Conservation (phyloP, 2,113 vertebrate species). For the Hassar affinis region DNA sequence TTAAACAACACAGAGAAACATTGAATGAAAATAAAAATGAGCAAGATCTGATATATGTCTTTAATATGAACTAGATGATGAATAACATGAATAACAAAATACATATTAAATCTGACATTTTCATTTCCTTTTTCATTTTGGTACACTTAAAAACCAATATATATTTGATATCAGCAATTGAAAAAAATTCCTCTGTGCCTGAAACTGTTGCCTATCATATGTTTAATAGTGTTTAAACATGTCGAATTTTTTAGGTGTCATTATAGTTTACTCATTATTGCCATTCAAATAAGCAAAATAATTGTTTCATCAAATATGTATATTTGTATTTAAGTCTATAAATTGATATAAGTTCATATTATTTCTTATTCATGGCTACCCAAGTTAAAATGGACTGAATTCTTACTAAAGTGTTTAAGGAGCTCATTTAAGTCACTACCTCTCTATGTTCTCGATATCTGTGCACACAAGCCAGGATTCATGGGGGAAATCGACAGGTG, state of each 20-base stretch:
- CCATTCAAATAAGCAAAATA: not conserved
- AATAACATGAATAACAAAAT: not conserved
- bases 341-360: not conserved
- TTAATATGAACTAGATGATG: not conserved
- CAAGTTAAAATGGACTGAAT: not conserved
- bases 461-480: conserved; percentile 89
- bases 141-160: not conserved
- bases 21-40: not conserved
- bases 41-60: not conserved
- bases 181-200: not conserved
- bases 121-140: not conserved
- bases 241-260: not conserved
- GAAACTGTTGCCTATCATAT: not conserved
- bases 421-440: conserved; percentile 65
- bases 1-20: not conserved
- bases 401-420: not conserved
- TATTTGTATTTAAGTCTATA: not conserved
- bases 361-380: not conserved
- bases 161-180: not conserved
- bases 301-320: not conserved
- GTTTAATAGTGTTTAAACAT: not conserved
- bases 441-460: conserved; percentile 91
- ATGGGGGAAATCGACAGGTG: conserved; percentile 81
- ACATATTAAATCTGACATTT: not conserved
- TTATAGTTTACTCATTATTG: not conserved